Evolutionary conservation across 2,113 vertebrate species (phyloP), one percentile per base, ranked within the genome.

Genomic region (Phaethornis superciliosus): DNA sequence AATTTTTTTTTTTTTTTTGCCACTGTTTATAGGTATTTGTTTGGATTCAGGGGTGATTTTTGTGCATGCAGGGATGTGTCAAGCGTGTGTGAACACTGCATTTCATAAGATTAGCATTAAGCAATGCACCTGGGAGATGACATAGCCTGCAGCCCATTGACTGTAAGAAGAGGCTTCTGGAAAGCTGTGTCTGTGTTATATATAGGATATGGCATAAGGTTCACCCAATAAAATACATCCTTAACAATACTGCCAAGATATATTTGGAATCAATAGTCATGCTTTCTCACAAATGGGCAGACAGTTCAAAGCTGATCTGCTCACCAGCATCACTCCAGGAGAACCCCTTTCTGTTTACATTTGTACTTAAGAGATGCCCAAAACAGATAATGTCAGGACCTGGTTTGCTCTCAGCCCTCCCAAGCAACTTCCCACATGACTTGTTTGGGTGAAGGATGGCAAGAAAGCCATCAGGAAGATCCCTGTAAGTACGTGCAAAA

Each of bases 121-220:
- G 69, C 64, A 87, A 68, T 76, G 60, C 92, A 94, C 90, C 93
- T 95, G 94, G 85, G 68, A 94, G 86, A 95, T 80, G 46, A 83
- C 46, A 88, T 94, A 81, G 88, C 85, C 89, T 78, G 67, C 79
- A 95, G 81, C 74, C 46, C 32, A 65, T 27, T 89, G 58, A 81
- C 79, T 72, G 35, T 56, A 85, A 95, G 67, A 89, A 37, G 28
- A 94, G 67, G 49, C 21, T 90, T 91, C 46, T 85, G 68, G 47
- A 88, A 93, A 90, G 14, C 81, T 46, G 35, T 10, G 55, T 74
- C 86, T 79, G 13, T 81, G 42, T 85, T 65, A 60, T 46, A 37
- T 55, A 47, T 19, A 89, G 77, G 90, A 90, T 56, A 81, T 46
- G 58, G 89, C 60, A 81, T n/a, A 79, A 85, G 79, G 52, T 70